Evolutionary conservation across 2,888 invertebrate species (phyloP), one percentile per base, ranked within the genome.

Genomic region (Drosophila suboccidentalis): DNA sequence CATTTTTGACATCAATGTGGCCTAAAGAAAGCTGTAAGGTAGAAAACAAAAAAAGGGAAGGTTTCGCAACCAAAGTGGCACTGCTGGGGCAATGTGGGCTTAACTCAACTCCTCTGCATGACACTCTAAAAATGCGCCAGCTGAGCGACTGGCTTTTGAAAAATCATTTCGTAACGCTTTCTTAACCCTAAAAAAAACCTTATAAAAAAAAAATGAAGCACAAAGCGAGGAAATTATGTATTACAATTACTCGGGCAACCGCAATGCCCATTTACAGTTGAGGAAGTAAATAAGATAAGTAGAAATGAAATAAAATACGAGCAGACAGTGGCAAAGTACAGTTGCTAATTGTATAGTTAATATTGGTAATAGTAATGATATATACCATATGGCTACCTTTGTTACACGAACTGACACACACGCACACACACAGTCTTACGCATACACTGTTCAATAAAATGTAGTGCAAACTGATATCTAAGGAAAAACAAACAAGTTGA

Each of bases 111-210:
- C 22, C 44, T 55, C 54, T 39, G 62, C 50, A 58, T 73, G 74
- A 63, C 58, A 67, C 58, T 67, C 67, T 39, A 15, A 73, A 71
- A 76, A 47, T 44, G 26, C 38, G 51, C 51, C 51, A 63, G 58
- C 55, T 54, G 70, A 53, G 38, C 47, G 54, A 65, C 50, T 55
- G 51, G 57, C 46, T 53, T 80, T 63, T 58, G 38, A 57, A 67
- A 75, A 86, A 69, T 78, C 71, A 73, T 80, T 88, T 88, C 68
- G 89, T 80, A 89, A 84, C 87, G 89, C 83, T 83, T 83, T 83
- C 88, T 82, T 80, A 82, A 77, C 86, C 66, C 71, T 44, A 68
- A 44, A 58, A 67, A 60, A 22, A 46, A 63, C 82, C 66, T 70
- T 44, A 68, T 41, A 58, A 58, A 54, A 34, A 54, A 34, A 57